Base-by-base conservation (phyloP, 2,888 invertebrate genomes). In the Lasioglossum figueresi region DNA sequence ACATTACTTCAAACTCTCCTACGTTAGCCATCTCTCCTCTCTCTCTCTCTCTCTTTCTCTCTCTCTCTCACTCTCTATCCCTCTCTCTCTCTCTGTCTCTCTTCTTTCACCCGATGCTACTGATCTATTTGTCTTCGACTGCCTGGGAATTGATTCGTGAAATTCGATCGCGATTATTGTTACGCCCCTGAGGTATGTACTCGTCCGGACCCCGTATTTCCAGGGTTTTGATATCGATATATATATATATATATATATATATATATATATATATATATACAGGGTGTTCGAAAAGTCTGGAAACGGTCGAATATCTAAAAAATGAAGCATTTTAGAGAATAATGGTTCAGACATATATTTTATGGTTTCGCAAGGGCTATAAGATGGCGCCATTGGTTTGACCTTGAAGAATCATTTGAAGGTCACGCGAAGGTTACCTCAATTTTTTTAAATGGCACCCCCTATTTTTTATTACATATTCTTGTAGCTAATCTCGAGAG, bases 1-100 rank as follows among this genome's bases (percentile, higher is more conserved):
- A 80, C 70, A 68, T 81, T 77, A 70, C 83, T 74, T 86, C 86
- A 80, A 84, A 87, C 86, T 88, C 81, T 80, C 85, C 76, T 45
- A 68, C 74, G 70, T 52, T 70, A 37, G 27, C n/a, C 74, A 23
- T 27, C 70, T 12, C 45, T 76, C 31, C 31, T 63, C 31, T 56
- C 23, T n/a, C 52, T 52, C 5, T 48, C 45, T 27, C 59, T 12
- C 45, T 76, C 31, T 59, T 16, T 63, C 31, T 56, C 23, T n/a
- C 52, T 52, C 5, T 48, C 14, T 59, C 12, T 27, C 27, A 12
- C 59, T 59, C 27, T 12, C 31, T 63, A 19, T n/a, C n/a, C 4
- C 52, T 12, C 12, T 14, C 12, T 4, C 59, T 59, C 52, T 76
- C 72, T 31, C 31, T 63, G 27, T 63, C 63, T 76, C 56, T 59